Base-by-base conservation (phyloP, 2,888 invertebrate species). In the Trichopria drosophilae region DNA sequence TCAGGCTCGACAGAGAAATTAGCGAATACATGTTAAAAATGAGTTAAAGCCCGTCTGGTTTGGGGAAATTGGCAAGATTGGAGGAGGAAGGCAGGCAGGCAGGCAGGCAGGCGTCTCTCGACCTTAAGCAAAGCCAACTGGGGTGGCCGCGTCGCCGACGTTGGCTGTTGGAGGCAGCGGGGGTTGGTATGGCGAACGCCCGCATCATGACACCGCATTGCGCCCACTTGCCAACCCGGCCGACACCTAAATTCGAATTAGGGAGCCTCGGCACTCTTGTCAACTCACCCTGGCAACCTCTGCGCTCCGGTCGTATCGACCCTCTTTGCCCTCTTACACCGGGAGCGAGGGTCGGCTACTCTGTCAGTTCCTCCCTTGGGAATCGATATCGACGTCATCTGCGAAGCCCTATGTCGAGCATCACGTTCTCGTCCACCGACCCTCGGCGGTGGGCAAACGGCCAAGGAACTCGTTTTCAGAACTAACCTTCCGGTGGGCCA, bases 161-260 rank as follows among this genome's bases (percentile, higher is more conserved):
- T 13, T n/a, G 29, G 28, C 44, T n/a, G n/a, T n/a, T n/a, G n/a
- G n/a, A n/a, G n/a, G n/a, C n/a, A n/a, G n/a, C 59, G 58, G 60
- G 59, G 60, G 61, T 66, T 58, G 57, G 60, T 58, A 64, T 64
- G 59, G 60, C 62, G 61, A 69, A 64, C 66, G 65, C 65, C 72
- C 68, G 69, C 71, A 70, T 67, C 66, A 64, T 69, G 68, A 67
- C 69, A 70, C 71, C 68, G 69, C 72, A 69, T 66, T 71, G 71
- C 71, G 66, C 67, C 69, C 69, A 67, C 69, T 70, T 68, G 66
- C 63, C 65, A 67, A 66, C 65, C 70, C 69, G 61, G 61, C 65
- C 70, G 62, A 69, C 69, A 69, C 69, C 72, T 71, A 71, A 71
- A 72, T 69, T 68, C 70, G 72, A 71, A 72, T 72, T 71, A 69